phyloP scores from a whole-genome alignment of 2,888 invertebrate genomes.

The Syrista parreyssii region DNA sequence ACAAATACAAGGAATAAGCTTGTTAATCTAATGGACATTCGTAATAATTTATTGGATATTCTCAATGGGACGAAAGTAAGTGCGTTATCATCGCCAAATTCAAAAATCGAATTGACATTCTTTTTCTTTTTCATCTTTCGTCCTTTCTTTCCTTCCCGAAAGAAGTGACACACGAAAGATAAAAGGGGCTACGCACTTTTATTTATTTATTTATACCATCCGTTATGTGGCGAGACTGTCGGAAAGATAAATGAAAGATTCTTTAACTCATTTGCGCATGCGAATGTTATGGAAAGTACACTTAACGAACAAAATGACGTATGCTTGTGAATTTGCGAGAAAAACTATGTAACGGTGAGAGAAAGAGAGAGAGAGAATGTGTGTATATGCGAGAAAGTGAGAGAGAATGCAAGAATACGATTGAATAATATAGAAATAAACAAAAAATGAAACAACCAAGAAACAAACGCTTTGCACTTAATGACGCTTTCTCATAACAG shows the following conservation, averaged over 20 bases:
- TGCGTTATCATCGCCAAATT: neutral
- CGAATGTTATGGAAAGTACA: neutral
- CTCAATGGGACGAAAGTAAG: neutral
- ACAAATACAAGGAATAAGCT: neutral
- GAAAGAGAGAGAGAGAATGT: neutral
- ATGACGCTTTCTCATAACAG: conserved; percentile 37
- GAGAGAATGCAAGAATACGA: neutral
- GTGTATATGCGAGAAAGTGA: neutral
- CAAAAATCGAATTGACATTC: neutral
- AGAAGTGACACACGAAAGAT: neutral
- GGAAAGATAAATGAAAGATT: neutral
- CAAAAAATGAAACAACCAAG: neutral
- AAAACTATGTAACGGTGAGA: neutral
- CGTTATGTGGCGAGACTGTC: neutral
- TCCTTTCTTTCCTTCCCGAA: neutral
- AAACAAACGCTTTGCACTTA: conserved; percentile 9
- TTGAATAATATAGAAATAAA: neutral
- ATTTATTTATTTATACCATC: neutral
- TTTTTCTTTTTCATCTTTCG: neutral
- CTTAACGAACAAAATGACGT: neutral
- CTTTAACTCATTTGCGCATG: neutral
- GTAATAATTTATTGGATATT: neutral
- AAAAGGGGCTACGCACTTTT: neutral
- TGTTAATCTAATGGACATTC: neutral
- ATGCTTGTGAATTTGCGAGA: neutral